A percentile compares a stretch with the other conserved stretches of the same genome.
phyloP scores from a whole-genome alignment of 35 echinoderm and acorn worm species.

The Diadema setosum region DNA sequence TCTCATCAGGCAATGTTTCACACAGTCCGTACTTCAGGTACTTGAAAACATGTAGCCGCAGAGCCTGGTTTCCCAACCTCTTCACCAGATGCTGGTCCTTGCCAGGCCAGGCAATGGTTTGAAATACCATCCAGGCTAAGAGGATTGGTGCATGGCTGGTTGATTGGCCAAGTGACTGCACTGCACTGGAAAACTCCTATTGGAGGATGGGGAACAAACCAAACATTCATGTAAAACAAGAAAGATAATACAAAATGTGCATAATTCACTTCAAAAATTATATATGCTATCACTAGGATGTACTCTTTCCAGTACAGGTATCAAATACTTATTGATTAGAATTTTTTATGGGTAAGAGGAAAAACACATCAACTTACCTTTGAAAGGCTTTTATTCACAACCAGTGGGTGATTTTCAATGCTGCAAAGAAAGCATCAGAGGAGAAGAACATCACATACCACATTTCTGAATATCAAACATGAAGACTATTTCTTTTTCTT shows the following conservation, averaged over 20 bases:
- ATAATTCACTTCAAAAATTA: too few species aligned
- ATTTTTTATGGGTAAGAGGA: too few species aligned
- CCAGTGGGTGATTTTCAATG: slow-evolving; percentile 16
- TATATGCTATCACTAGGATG: too few species aligned
- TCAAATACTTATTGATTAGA: too few species aligned
- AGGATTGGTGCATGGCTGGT: slow-evolving; percentile 64
- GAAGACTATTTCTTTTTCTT: too few species aligned
- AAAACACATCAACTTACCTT: not conserved
- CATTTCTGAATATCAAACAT: not conserved
- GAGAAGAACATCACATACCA: not conserved
- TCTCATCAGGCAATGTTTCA: not conserved
- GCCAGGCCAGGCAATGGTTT: slow-evolving; percentile 52
- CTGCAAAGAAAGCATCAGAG: not conserved
- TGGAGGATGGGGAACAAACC: not conserved
- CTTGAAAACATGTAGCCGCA: slow-evolving; percentile 72
- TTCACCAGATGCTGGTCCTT: slow-evolving; percentile 8
- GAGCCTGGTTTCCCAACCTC: slow-evolving; percentile 70
- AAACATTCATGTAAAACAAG: too few species aligned
- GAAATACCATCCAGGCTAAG: slow-evolving; percentile 69
- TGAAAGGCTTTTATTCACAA: not conserved
- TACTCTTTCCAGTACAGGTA: too few species aligned
- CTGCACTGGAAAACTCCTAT: slow-evolving; percentile 55
- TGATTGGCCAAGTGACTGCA: slow-evolving; percentile 36
- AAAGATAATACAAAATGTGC: too few species aligned
- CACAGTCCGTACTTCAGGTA: slow-evolving; percentile 45